These are phyloP conservation scores for Artibeus jamaicensis DNA, from an alignment of 2,797 vertebrate species.

Conservation along the genomic window DNA sequence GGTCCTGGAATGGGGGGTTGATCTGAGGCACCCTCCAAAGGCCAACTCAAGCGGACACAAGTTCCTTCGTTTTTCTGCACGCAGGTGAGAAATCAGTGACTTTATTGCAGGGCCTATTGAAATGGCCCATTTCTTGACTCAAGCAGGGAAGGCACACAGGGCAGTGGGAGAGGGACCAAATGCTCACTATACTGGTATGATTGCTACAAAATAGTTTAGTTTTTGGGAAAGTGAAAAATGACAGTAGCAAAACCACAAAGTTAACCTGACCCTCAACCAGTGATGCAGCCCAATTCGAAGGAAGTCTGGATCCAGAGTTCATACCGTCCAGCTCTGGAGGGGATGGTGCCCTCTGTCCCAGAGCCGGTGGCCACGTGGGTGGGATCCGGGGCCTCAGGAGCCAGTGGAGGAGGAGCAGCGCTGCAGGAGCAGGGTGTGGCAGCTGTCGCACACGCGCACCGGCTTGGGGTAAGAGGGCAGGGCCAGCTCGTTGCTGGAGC, in stretches of 20 bases:
- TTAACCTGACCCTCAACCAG: conserved; percentile 34
- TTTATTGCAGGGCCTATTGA: conserved; percentile 43
- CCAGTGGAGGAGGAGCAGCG: conserved; percentile 89
- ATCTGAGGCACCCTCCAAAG: not conserved
- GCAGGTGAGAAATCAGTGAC: conserved; percentile 35
- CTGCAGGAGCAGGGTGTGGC: conserved; percentile 94
- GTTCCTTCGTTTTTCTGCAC: not conserved
- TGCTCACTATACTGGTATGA: too few relatives aligned
- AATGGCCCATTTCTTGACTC: not conserved
- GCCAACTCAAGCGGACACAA: not conserved
- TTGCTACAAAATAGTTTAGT: not conserved
- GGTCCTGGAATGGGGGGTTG: not conserved
- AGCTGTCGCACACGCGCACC: conserved; percentile 94
- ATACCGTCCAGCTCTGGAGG: not conserved
- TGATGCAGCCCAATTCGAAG: conserved; percentile 52
- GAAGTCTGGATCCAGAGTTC: conserved; percentile 39
- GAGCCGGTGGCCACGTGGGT: not conserved
- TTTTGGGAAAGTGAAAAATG: conserved; percentile 19
- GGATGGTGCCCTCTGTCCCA: not conserved
- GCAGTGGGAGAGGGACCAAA: not conserved
- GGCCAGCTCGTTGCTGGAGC: conserved; percentile 94
- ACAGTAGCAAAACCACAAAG: conserved; percentile 42
- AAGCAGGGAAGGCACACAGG: not conserved
- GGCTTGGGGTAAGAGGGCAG: conserved; percentile 96
- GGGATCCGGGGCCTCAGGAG: conserved; percentile 79